Conservation (phyloP, 2,113 vertebrate species). For the Jaculus jaculus region DNA sequence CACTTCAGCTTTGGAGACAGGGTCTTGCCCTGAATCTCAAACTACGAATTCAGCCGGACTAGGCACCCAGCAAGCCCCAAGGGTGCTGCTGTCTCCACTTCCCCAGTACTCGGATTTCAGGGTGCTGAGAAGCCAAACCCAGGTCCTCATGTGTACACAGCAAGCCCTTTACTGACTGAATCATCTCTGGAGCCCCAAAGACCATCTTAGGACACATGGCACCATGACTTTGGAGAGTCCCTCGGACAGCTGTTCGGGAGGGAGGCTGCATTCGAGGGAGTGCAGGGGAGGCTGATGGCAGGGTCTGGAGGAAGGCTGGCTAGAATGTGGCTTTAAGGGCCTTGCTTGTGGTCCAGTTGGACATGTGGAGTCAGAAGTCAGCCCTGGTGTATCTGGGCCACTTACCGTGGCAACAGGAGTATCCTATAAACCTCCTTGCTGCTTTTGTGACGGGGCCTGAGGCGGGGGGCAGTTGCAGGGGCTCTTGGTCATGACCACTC, state of each 20-base stretch:
- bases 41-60: too few relatives aligned
- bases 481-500: background rate
- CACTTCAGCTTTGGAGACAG: too few relatives aligned
- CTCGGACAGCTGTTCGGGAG: background rate
- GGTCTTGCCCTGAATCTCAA: too few relatives aligned
- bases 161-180: too few relatives aligned
- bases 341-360: background rate
- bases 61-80: too few relatives aligned
- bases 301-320: background rate
- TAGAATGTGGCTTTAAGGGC: background rate
- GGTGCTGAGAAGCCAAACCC: too few relatives aligned
- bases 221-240: background rate
- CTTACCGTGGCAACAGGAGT: background rate
- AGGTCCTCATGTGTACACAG: too few relatives aligned
- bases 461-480: background rate
- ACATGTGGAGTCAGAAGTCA: background rate
- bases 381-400: too few relatives aligned
- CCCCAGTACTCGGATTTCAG: too few relatives aligned
- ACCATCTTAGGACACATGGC: background rate
- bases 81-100: too few relatives aligned
- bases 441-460: accelerated
- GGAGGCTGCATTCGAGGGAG: too few relatives aligned
- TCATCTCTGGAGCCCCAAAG: too few relatives aligned
- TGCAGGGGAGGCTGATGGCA: background rate
- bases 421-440: background rate